Base-by-base conservation (phyloP, 2,888 invertebrate species). In the Drosophila ochracea region DNA sequence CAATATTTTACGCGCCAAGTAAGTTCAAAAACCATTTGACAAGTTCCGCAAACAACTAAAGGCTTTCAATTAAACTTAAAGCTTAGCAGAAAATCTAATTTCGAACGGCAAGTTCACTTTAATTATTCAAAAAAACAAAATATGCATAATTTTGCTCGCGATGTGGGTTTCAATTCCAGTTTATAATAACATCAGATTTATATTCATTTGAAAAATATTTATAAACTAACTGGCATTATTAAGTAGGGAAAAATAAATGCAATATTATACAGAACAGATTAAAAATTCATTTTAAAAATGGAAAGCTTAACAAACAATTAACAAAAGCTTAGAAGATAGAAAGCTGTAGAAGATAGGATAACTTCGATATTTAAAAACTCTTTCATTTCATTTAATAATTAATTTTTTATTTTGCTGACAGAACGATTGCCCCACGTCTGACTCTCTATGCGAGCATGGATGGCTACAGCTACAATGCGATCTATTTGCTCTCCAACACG, bases 1-100 rank as follows among this genome's bases (percentile, higher is more conserved):
- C 94, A 99, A 99, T 93, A 97, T 97, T 39, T 94, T 99, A 55
- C 97, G 97, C 91, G 95, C 96, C 84, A 97, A 97, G 97, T 97
- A 93, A 95, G 58, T 37, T 55, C 16, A 16, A 25, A 47, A 9
- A n/a, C 5, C 3, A n/a, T n/a, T 41, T 41, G 47, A 47, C 47
- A 4, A 33, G 33, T 33, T 11, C 11, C 11, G 4, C 11, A 47
- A 21, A 13, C 41, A 19, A 19, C 10, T 39, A n/a, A n/a, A 19
- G 9, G 9, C 39, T 4, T 4, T 11, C 3, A 47, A 47, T 21
- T 10, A 21, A 21, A 21, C 21, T 5, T 16, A 6, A 37, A 4
- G n/a, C n/a, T 5, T n/a, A 10, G 4, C 10, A 10, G n/a, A 9
- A n/a, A n/a, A n/a, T n/a, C 4, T 10, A 10, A n/a, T 41, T 41